phyloP scores from a whole-genome alignment of 2,888 invertebrate genomes.

The Thymelicus sylvestris region DNA sequence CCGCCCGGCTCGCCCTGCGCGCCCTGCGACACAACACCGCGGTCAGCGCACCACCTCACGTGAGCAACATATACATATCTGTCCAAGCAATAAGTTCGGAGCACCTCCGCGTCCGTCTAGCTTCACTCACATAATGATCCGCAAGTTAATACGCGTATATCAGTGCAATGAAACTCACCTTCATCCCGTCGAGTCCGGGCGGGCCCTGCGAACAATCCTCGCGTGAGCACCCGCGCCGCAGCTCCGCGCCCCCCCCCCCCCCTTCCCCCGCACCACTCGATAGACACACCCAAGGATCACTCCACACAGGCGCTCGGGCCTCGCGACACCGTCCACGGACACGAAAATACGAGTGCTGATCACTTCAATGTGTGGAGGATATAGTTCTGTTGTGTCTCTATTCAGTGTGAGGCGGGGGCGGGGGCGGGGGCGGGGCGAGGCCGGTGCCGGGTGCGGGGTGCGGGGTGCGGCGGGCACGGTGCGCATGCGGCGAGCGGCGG shows the following conservation, averaged over 20 bases:
- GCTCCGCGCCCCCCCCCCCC: neutral
- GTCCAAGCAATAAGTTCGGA: no score
- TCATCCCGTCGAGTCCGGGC: conserved; percentile 97
- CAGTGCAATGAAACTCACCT: conserved; percentile 87
- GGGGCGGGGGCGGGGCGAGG: conserved; percentile 45
- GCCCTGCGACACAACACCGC: conserved; percentile 84
- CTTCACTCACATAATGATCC: no score
- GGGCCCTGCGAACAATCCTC: conserved; percentile 91
- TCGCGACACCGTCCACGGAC: no score
- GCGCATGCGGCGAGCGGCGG: conserved; percentile 12
- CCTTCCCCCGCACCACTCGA: neutral
- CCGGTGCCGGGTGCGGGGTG: conserved; percentile 42
- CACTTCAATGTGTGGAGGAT: no score
- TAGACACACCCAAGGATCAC: no score
- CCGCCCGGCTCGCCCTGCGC: conserved; percentile 96
- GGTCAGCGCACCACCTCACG: no score
- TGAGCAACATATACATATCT: no score
- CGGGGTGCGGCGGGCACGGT: conserved; percentile 37
- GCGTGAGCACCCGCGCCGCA: conserved; percentile 49
- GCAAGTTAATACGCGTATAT: no score
- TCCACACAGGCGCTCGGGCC: no score
- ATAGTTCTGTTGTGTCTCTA: no score
- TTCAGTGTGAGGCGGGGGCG: conserved; percentile 83
- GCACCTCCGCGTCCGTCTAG: no score
- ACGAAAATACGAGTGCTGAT: no score